Evolutionary conservation across 2,888 invertebrate species (phyloP).

Genomic region (Ecdyonurus torrentis): DNA sequence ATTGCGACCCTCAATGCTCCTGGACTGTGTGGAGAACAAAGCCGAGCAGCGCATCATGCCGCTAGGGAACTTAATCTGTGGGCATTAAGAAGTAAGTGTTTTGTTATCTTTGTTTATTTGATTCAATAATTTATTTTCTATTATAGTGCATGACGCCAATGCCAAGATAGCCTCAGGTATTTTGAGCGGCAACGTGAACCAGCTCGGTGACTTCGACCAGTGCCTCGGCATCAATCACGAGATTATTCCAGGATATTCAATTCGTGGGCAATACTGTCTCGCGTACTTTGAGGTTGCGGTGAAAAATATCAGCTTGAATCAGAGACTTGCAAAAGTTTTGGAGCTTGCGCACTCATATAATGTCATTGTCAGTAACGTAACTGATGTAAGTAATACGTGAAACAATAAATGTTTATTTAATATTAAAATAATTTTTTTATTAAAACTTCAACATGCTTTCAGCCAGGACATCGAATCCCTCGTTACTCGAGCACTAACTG

Average conservation of each 20-base stretch:
- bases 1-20: conserved; percentile 27
- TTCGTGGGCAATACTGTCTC: conserved; percentile 16
- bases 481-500: conserved; percentile 36
- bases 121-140: background rate
- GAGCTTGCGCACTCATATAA: conserved; percentile 5
- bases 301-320: conserved; percentile 1
- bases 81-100: conserved; percentile 14
- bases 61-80: conserved; percentile 31
- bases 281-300: conserved; percentile 11
- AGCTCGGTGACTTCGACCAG: conserved; percentile 52
- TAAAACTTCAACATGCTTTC: conserved; percentile 12
- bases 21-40: conserved; percentile 32
- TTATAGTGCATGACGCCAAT: conserved; percentile 50
- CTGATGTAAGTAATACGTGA: conserved; percentile 10
- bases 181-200: conserved; percentile 49
- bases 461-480: conserved; percentile 42
- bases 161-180: conserved; percentile 51
- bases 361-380: conserved; percentile 7
- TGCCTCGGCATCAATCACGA: conserved; percentile 27
- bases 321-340: conserved; percentile 25
- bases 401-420: background rate
- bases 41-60: conserved; percentile 31
- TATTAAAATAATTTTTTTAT: conserved; percentile 2
- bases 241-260: conserved; percentile 9
- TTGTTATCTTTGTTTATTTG: background rate